Evolutionary conservation across 2,888 invertebrate genomes (phyloP).

Genomic region (Ophioninae sp.): DNA sequence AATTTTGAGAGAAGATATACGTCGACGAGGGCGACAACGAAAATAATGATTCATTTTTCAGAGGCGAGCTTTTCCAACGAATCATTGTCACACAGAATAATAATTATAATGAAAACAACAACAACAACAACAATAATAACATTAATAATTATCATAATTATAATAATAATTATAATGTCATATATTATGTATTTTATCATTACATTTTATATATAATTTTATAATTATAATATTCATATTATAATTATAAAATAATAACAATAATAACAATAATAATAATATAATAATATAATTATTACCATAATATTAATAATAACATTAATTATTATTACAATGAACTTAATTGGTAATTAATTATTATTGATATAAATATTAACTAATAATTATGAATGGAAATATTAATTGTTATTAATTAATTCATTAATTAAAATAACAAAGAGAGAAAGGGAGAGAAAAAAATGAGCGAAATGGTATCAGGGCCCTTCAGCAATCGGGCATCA

Average conservation of each 20-base stretch:
- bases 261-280: background rate
- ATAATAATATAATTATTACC: background rate
- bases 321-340: too few species aligned
- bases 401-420: too few species aligned
- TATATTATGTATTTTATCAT: too few species aligned
- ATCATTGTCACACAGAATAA: constrained; percentile 9
- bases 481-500: constrained; percentile 40
- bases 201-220: too few species aligned
- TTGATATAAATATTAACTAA: too few species aligned
- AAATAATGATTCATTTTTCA: constrained; percentile 9
- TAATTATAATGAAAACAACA: constrained; percentile 19
- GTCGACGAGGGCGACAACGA: background rate
- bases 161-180: background rate
- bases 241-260: too few species aligned
- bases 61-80: background rate
- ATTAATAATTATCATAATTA: background rate
- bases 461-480: background rate
- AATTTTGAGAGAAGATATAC: background rate
- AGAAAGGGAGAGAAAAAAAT: background rate
- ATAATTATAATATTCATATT: too few species aligned
- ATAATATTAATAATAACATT: background rate
- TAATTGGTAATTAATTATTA: too few species aligned
- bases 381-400: too few species aligned
- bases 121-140: background rate
- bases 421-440: constrained; percentile 7